Evolutionary conservation across 2,888 invertebrate genomes (phyloP).

Genomic region (Drosophila yooni): DNA sequence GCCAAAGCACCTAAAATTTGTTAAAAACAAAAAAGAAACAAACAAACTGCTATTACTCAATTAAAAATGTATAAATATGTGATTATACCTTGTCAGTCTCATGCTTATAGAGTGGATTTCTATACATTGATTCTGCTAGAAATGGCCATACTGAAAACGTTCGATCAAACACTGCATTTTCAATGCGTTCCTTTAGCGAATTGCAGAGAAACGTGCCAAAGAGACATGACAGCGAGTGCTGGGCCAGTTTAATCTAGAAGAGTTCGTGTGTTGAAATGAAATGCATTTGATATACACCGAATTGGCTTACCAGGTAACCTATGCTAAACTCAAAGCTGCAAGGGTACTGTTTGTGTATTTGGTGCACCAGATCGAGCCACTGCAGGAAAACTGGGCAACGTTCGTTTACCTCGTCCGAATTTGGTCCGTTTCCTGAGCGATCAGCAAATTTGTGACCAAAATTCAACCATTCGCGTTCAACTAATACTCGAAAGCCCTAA

Average conservation of each 20-base stretch:
- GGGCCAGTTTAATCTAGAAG: conserved; percentile 94
- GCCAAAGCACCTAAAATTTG: conserved; percentile 91
- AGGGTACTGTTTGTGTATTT: conserved; percentile 94
- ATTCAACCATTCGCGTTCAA: conserved; percentile 98
- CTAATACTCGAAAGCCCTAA: conserved; percentile 96
- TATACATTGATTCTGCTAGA: conserved; percentile 91
- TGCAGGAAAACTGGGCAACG: conserved; percentile 98
- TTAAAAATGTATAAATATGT: conserved; percentile 4
- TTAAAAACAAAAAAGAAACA: background rate
- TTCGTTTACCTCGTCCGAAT: conserved; percentile 95
- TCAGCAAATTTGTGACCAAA: conserved; percentile 99
- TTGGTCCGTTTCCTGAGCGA: conserved; percentile 93
- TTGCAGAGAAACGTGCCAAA: conserved; percentile 99
- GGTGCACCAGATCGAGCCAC: conserved; percentile 98
- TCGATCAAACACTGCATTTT: conserved; percentile 88
- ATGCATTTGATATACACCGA: background rate
- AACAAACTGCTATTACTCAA: background rate
- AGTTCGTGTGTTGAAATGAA: background rate
- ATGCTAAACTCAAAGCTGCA: conserved; percentile 98
- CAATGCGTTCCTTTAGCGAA: conserved; percentile 90
- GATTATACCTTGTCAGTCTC: conserved; percentile 83
- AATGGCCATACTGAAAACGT: conserved; percentile 96
- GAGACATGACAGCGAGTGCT: conserved; percentile 97
- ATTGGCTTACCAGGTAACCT: conserved; percentile 91
- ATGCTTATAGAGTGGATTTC: conserved; percentile 93